Evolutionary conservation across 2,888 invertebrate genomes (phyloP).

Genomic region (Platypus cylindrus): DNA sequence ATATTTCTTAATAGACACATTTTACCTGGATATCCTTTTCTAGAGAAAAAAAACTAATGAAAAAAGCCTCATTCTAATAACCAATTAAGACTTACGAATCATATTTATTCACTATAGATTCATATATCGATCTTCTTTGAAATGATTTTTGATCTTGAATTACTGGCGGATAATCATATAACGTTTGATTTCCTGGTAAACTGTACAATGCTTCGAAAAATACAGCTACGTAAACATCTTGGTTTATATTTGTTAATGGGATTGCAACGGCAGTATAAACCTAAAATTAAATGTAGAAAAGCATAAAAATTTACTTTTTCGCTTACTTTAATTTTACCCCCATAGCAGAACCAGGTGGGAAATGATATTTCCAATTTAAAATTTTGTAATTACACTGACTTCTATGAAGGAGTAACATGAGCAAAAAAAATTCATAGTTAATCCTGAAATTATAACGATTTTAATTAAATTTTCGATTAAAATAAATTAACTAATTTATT

Average conservation of each 20-base stretch:
- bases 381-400: conserved; percentile 3
- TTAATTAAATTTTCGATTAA: too few species aligned
- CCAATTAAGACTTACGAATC: conserved; percentile 19
- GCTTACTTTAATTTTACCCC: conserved; percentile 13
- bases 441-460: too few species aligned
- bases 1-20: conserved; percentile 60
- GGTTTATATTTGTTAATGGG: conserved; percentile 50
- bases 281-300: conserved; percentile 37
- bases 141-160: conserved; percentile 9
- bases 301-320: too few species aligned
- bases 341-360: conserved; percentile 18
- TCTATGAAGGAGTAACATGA: too few species aligned
- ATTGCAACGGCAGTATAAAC: conserved; percentile 57
- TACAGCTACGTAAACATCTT: conserved; percentile 58
- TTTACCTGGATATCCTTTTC: conserved; percentile 36
- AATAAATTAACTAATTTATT: too few species aligned
- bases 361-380: conserved; percentile 18
- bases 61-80: not conserved
- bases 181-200: conserved; percentile 42
- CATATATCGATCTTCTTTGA: conserved; percentile 22
- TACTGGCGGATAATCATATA: conserved; percentile 26
- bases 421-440: too few species aligned
- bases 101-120: conserved; percentile 23
- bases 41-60: conserved; percentile 9
- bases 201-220: conserved; percentile 61